These are phyloP conservation scores for Caenorhabditis latens DNA, from an alignment of 1,140 invertebrate species.

Conservation along the genomic window DNA sequence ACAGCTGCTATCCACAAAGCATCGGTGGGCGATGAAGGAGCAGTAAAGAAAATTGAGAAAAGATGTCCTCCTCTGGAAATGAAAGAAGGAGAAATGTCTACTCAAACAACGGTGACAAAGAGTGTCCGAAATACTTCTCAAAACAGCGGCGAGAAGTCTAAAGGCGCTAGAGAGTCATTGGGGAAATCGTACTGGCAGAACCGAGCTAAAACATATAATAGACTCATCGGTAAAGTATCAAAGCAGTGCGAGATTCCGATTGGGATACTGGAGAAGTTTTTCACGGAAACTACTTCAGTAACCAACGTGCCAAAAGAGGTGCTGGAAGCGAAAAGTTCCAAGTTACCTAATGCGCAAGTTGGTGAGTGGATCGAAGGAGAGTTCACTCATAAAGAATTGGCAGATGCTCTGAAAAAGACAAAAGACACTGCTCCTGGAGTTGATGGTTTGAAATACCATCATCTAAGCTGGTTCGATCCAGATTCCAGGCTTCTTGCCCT, in stretches of 20 bases:
- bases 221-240: background rate
- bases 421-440: slow-evolving; percentile 9
- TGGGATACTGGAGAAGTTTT: background rate
- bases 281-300: background rate
- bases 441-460: background rate
- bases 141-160: background rate
- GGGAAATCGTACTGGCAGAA: background rate
- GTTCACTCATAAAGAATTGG: background rate
- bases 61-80: background rate
- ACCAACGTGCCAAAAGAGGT: background rate
- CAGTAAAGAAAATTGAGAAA: background rate
- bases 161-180: background rate
- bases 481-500: background rate
- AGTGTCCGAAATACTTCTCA: background rate
- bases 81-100: background rate
- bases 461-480: slow-evolving; percentile 14
- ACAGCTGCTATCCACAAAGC: background rate
- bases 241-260: slow-evolving; percentile 3
- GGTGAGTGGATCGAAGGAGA: background rate
- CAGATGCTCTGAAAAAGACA: background rate
- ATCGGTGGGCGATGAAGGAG: background rate
- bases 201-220: background rate
- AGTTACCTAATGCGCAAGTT: background rate
- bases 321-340: background rate
- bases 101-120: background rate